These are phyloP conservation scores for Parasteatoda tepidariorum DNA, from an alignment of 1,140 invertebrate genomes.

Conservation along the genomic window DNA sequence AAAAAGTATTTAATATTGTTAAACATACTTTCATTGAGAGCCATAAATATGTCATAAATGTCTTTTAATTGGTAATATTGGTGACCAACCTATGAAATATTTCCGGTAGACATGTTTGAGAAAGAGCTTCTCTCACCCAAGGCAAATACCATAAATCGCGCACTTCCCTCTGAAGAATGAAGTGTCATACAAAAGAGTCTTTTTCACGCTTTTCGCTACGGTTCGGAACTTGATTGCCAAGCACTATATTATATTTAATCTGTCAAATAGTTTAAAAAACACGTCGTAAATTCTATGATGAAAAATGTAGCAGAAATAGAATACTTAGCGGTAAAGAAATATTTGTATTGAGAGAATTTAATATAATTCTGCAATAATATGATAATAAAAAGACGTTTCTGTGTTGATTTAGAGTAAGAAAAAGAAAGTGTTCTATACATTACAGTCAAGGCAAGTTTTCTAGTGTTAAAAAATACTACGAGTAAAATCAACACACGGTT, in stretches of 20 bases:
- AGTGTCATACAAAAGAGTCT: not conserved
- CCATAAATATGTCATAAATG: not conserved
- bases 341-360: no score
- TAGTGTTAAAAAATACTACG: no score
- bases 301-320: slow-evolving; percentile 33
- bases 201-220: not conserved
- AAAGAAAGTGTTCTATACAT: no score
- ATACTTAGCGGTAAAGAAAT: no score
- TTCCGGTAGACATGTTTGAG: not conserved
- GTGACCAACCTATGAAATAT: not conserved
- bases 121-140: not conserved
- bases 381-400: no score
- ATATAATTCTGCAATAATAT: no score
- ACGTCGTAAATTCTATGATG: slow-evolving; percentile 40
- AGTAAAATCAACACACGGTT: no score
- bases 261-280: slow-evolving; percentile 13
- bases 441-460: no score
- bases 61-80: not conserved
- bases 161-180: not conserved
- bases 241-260: slow-evolving; percentile 44
- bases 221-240: slow-evolving; percentile 16
- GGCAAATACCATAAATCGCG: slow-evolving; percentile 34
- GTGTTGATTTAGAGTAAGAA: no score
- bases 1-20: no score
- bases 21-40: not conserved